phyloP scores from a whole-genome alignment of 2,888 invertebrate genomes.

The Meghimatium bilineatum region DNA sequence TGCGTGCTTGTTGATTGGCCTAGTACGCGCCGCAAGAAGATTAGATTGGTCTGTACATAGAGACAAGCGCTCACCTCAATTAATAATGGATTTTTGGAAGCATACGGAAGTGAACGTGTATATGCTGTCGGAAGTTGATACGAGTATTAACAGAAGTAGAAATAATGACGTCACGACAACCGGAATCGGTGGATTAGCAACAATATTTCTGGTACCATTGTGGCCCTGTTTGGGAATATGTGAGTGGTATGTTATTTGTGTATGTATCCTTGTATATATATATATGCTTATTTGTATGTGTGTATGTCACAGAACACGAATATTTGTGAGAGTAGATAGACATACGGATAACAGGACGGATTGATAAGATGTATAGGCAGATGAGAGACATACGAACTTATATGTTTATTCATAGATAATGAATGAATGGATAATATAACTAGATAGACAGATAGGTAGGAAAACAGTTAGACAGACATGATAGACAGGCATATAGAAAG shows the following conservation, averaged over 20 bases:
- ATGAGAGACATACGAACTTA: no score
- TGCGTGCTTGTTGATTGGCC: not conserved
- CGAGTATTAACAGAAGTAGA: not conserved
- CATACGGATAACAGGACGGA: not conserved
- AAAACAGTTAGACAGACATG: not conserved
- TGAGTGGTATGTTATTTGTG: not conserved
- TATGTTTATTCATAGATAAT: no score
- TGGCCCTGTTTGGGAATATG: not conserved
- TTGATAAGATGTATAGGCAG: no score
- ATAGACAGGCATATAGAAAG: not conserved
- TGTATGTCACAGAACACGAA: not conserved
- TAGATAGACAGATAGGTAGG: not conserved
- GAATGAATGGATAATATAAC: no score
- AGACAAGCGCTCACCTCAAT: slow-evolving; percentile 5
- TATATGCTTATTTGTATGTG: not conserved
- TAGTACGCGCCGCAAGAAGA: not conserved
- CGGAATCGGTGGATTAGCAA: not conserved
- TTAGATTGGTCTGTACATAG: slow-evolving; percentile 1
- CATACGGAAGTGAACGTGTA: not conserved
- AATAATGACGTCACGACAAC: not conserved
- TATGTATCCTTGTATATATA: not conserved
- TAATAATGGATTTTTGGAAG: not conserved
- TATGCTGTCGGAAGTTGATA: not conserved
- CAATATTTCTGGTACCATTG: no score
- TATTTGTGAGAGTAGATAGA: not conserved